These are phyloP conservation scores for Halcyon senegalensis DNA, from an alignment of 2,113 vertebrate species.

Conservation along the genomic window DNA sequence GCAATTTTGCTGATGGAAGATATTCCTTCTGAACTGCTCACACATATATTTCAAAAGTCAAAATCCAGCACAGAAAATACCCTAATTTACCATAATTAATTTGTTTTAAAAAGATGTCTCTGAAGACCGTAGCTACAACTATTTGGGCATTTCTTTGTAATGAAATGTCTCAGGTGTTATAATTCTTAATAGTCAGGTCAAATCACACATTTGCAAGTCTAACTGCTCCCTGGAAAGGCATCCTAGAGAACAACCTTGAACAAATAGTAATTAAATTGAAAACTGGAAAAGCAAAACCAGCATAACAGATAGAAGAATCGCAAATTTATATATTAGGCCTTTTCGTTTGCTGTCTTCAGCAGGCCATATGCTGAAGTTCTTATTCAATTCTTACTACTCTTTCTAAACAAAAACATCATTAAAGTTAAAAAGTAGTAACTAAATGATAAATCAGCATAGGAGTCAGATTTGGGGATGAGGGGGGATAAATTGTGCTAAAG, in stretches of 20 bases:
- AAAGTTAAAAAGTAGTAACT: not conserved
- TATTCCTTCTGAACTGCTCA: not conserved
- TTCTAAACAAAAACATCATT: not conserved
- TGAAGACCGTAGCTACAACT: not conserved
- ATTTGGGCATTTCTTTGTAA: not conserved
- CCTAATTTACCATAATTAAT: not conserved
- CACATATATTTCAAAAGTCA: not conserved
- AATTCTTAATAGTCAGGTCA: not conserved
- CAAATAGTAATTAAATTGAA: not conserved
- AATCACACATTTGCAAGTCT: not conserved
- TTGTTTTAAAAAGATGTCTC: not conserved
- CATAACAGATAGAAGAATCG: not conserved
- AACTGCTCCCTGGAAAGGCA: not conserved
- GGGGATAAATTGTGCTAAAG: not conserved
- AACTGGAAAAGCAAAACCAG: not conserved
- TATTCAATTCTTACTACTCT: not conserved
- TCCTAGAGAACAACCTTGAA: not conserved
- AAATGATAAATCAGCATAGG: not conserved
- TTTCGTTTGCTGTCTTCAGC: not conserved
- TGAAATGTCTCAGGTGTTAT: not conserved
- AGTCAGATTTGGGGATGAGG: not conserved
- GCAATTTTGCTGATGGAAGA: not conserved
- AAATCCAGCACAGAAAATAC: not conserved
- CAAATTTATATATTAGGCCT: not conserved
- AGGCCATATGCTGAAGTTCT: not conserved